These are phyloP conservation scores for Alcedo atthis DNA, from an alignment of 2,797 vertebrate genomes.

Conservation along the genomic window DNA sequence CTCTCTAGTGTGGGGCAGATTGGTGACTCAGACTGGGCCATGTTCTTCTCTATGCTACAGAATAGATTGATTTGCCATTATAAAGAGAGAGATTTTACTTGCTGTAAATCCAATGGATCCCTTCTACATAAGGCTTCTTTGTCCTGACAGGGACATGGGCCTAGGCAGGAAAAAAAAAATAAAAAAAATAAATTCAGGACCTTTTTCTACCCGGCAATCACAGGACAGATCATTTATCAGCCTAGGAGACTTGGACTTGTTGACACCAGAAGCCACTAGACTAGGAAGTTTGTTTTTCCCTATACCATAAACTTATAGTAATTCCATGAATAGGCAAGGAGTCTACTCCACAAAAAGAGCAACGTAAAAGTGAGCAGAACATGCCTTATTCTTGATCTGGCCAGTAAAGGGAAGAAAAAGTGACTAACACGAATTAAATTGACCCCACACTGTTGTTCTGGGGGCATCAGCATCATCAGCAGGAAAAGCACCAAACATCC, in stretches of 20 bases:
- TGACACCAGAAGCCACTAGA: neutral
- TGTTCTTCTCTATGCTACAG: neutral
- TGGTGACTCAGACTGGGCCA: neutral
- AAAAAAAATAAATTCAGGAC: neutral
- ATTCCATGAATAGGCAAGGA: neutral
- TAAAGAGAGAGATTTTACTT: neutral
- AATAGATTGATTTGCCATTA: neutral
- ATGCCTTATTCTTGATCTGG: neutral
- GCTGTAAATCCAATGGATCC: neutral
- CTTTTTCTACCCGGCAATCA: neutral
- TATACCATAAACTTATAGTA: neutral
- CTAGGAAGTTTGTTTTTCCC: conserved; percentile 25
- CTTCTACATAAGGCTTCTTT: neutral
- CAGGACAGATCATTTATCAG: neutral
- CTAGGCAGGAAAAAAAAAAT: neutral
- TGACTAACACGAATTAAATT: neutral
- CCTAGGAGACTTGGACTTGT: neutral
- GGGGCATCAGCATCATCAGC: neutral
- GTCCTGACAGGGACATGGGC: neutral
- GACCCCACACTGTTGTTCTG: neutral
- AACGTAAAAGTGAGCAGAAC: neutral
- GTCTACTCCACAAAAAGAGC: neutral
- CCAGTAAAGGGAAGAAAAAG: neutral
- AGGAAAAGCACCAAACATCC: neutral
- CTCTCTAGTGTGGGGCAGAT: neutral